Percentiles rank a stretch among this genome's conserved stretches.
Evolutionary conservation across 1,140 invertebrate species (phyloP).

Genomic region (Hyposmocoma kahamanoa): DNA sequence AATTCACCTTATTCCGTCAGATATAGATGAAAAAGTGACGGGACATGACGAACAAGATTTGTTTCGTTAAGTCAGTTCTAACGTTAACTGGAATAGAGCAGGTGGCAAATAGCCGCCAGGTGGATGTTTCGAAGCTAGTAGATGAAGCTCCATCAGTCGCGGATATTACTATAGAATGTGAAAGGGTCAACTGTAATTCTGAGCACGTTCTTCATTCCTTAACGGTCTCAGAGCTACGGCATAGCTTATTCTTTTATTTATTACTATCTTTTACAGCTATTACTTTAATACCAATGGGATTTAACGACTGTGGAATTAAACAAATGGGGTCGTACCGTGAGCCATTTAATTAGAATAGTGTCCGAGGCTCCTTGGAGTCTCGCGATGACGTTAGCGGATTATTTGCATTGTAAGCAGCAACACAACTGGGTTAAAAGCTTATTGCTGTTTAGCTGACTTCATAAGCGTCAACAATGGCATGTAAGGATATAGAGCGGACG

Average conservation of each 20-base stretch:
- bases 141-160: neutral
- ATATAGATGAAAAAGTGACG: no score
- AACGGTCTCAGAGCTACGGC: neutral
- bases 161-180: neutral
- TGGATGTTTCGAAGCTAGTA: neutral
- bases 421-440: conserved; percentile 53
- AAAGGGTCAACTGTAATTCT: neutral
- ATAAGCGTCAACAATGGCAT: conserved; percentile 18
- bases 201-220: neutral
- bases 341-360: conserved; percentile 28
- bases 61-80: no score
- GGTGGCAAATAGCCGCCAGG: neutral
- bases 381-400: conserved; percentile 33
- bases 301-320: conserved; percentile 10
- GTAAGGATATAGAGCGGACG: conserved; percentile 18
- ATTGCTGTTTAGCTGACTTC: conserved; percentile 21
- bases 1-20: no score
- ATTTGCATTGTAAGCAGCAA: conserved; percentile 33
- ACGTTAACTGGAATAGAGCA: neutral
- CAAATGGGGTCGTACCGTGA: neutral
- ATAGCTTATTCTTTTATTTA: neutral
- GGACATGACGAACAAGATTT: no score
- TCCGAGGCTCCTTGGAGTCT: conserved; percentile 13
- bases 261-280: no score
- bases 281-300: neutral